Evolutionary conservation across 37 sponge, comb jelly and placozoan species (phyloP), one percentile per base, ranked within the genome.

Genomic region (Beroe forskalii): DNA sequence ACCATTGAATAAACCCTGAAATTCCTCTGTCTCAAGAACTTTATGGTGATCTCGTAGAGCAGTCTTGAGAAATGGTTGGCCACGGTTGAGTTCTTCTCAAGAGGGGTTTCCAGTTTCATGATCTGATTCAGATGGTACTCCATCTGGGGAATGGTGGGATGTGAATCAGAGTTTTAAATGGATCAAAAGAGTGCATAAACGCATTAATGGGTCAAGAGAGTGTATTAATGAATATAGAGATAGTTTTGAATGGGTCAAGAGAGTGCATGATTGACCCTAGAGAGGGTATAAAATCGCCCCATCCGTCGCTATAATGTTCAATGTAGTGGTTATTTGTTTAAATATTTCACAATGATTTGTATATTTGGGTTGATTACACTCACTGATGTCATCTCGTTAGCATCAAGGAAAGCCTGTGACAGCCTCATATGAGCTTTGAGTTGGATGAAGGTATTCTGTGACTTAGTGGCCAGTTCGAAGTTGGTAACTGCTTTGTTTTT

Each of bases 401-500:
- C 35, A 80, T 80, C 86, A 20, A 80, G 55, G 86, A 80, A 80
- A 1, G 86, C 86, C n/a, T 80, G 86, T 42, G 86, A 43, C 3
- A 80, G 86, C 27, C 86, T 3, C 4, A 80, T 23, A 43, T 80
- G 86, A 80, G 86, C 86, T 44, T 80, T 80, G 30, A n/a, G 20
- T 30, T 80, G 86, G 55, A 80, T 80, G 24, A 38, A 22, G 1
- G 55, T n/a, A 30, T 80, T 80, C 55, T 80, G 38, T 27, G 86
- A 80, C 86, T 42, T 43, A 43, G 86, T 80, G 27, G 86, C 86
- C 35, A 80, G 48, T 30, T 80, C 86, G 30, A 80, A 80, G 55
- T 80, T 80, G 1, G 86, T 80, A 1, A 80, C 86, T 42, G 86
- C 86, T 80, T 25, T 12, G n/a, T 23, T 80, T 23, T 17, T 80